phyloP scores from a whole-genome alignment of 2,888 invertebrate genomes.

The Cantharis flavilabris region DNA sequence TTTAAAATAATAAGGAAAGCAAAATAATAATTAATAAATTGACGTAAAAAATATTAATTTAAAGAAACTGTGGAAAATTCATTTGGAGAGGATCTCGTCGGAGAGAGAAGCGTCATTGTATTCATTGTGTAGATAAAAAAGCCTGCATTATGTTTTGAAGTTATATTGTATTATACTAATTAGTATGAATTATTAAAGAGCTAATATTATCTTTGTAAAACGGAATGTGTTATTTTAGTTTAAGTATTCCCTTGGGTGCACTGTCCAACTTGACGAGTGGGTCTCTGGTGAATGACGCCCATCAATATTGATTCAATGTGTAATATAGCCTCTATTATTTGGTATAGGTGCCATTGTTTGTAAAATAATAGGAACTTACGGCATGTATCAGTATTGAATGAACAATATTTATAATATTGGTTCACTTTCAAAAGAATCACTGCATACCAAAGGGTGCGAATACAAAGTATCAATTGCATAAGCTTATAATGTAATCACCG shows the following conservation, averaged over 20 bases:
- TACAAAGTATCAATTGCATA: background rate
- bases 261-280: slow-evolving; percentile 35
- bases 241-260: slow-evolving; percentile 22
- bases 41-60: too few relatives aligned
- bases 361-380: slow-evolving; percentile 30
- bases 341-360: slow-evolving; percentile 37
- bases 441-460: background rate
- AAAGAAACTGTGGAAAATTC: too few relatives aligned
- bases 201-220: slow-evolving; percentile 21
- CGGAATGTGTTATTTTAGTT: slow-evolving; percentile 24
- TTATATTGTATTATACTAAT: background rate
- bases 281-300: slow-evolving; percentile 37
- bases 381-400: slow-evolving; percentile 18
- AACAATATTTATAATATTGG: slow-evolving; percentile 11
- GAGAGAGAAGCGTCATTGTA: background rate
- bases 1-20: background rate
- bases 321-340: slow-evolving; percentile 32
- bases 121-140: background rate
- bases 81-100: background rate
- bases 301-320: slow-evolving; percentile 35
- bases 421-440: background rate
- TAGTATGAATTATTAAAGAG: slow-evolving; percentile 4
- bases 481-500: slow-evolving; percentile 2
- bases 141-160: background rate
- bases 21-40: background rate